Evolutionary conservation across 2,113 vertebrate species (phyloP).

Genomic region (Etia nguti): DNA sequence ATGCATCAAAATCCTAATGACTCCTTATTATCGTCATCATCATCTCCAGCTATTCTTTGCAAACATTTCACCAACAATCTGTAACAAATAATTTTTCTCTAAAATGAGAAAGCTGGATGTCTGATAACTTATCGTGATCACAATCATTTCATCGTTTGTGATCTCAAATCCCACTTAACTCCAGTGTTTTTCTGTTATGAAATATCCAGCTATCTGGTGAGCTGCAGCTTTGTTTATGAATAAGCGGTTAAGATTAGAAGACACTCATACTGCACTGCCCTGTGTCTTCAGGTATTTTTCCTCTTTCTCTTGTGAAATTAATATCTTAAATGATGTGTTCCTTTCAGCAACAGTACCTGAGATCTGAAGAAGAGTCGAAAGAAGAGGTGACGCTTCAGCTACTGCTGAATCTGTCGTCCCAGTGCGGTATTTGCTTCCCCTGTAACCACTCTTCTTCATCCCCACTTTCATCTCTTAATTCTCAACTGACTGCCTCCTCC

Average conservation of each 20-base stretch:
- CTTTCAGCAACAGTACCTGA: slow-evolving; percentile 56
- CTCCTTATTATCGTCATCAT: neutral
- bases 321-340: neutral
- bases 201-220: neutral
- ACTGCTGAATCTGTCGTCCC: slow-evolving; percentile 82
- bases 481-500: slow-evolving; percentile 60
- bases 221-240: neutral
- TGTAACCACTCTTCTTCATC: slow-evolving; percentile 68
- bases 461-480: slow-evolving; percentile 15
- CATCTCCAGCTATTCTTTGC: neutral
- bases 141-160: neutral
- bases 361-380: slow-evolving; percentile 56
- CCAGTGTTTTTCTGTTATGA: neutral
- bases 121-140: neutral
- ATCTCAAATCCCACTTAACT: neutral
- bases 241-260: neutral
- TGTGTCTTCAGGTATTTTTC: neutral
- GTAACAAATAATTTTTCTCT: neutral
- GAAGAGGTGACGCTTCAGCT: slow-evolving; percentile 84
- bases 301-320: neutral
- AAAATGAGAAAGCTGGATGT: neutral
- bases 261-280: neutral
- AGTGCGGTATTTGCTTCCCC: slow-evolving; percentile 82
- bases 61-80: neutral
- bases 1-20: slow-evolving; percentile 15